These are phyloP conservation scores for Hipposideros larvatus DNA, from an alignment of 2,797 vertebrate genomes.

Conservation along the genomic window DNA sequence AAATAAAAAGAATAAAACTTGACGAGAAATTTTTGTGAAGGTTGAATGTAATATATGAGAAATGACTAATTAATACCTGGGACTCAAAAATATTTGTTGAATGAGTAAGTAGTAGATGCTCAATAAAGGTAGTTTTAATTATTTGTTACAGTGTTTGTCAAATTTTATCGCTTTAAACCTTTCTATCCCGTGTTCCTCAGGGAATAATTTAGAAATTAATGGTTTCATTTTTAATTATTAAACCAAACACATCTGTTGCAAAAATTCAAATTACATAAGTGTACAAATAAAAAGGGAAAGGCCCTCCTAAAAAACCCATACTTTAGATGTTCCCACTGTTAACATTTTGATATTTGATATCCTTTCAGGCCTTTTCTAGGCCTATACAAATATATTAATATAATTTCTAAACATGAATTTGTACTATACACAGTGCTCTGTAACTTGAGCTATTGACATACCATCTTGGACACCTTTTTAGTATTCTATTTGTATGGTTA, in stretches of 20 bases:
- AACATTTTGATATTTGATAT: background rate
- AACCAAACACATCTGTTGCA: slow-evolving; percentile 29
- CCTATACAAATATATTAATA: background rate
- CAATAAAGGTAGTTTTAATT: slow-evolving; percentile 8
- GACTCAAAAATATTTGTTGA: background rate
- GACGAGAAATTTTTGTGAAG: background rate
- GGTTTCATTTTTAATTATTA: slow-evolving; percentile 39
- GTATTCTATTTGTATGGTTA: background rate
- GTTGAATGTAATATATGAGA: background rate
- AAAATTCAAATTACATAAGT: background rate
- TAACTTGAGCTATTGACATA: background rate
- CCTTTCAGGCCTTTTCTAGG: background rate
- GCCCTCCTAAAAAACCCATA: background rate
- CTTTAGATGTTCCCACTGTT: background rate
- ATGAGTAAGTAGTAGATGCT: background rate
- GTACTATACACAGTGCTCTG: background rate
- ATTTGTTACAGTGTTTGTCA: background rate
- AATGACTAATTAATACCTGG: background rate
- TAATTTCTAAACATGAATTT: slow-evolving; percentile 33
- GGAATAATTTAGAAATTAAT: slow-evolving; percentile 29
- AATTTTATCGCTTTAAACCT: background rate
- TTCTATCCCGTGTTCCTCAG: background rate
- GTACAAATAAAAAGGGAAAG: slow-evolving; percentile 10
- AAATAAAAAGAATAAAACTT: slow-evolving; percentile 35
- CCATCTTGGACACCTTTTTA: background rate